Evolutionary conservation across 1,140 invertebrate genomes (phyloP).

Genomic region (Atta texana): DNA sequence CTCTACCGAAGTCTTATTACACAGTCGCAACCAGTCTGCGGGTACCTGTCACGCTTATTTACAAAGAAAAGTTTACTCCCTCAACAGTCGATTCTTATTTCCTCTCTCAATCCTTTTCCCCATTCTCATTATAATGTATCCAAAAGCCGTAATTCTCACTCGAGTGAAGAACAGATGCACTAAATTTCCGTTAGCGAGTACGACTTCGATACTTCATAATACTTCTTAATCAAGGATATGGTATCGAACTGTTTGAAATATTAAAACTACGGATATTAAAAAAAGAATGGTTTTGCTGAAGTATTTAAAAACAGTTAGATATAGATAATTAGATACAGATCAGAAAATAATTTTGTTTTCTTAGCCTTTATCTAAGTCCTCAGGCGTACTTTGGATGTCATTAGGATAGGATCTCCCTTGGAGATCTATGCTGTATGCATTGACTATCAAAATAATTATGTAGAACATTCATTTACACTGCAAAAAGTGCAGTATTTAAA

Average conservation of each 20-base stretch:
- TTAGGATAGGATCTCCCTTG: no score
- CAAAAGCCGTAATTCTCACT: slow-evolving; percentile 31
- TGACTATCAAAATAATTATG: no score
- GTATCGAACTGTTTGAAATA: neutral
- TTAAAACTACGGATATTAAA: neutral
- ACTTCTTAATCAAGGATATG: neutral
- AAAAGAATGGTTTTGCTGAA: no score
- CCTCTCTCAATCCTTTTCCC: neutral
- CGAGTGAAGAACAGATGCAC: slow-evolving; percentile 5
- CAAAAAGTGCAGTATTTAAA: no score
- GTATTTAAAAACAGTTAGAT: no score
- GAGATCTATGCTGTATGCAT: no score
- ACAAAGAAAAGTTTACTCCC: slow-evolving; percentile 60
- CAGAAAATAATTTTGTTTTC: no score
- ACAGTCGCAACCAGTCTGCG: slow-evolving; percentile 63
- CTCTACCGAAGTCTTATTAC: slow-evolving; percentile 83
- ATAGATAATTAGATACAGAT: no score
- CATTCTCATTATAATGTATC: slow-evolving; percentile 29
- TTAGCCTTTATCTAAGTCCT: no score
- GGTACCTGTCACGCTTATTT: slow-evolving; percentile 72
- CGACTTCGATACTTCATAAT: neutral
- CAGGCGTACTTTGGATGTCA: no score
- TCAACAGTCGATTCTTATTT: slow-evolving; percentile 31
- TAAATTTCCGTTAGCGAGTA: slow-evolving; percentile 8
- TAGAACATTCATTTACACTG: no score